Evolutionary conservation across 2,888 invertebrate genomes (phyloP).

Genomic region (Drosophila infuscata): DNA sequence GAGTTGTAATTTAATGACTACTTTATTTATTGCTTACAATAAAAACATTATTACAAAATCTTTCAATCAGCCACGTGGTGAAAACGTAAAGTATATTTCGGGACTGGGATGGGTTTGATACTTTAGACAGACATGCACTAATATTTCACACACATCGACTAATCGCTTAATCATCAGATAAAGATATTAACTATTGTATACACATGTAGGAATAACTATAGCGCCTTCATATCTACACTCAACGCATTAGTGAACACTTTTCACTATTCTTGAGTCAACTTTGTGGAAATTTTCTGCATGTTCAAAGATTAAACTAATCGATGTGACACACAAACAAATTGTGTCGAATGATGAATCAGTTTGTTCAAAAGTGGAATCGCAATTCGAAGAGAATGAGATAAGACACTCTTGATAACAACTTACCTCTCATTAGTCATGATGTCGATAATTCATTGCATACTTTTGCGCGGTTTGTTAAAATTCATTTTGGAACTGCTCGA

Average conservation of each 20-base stretch:
- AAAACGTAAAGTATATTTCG: background rate
- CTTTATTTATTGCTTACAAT: conserved; percentile 58
- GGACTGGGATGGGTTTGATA: background rate
- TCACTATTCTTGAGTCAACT: background rate
- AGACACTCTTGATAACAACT: conserved; percentile 5
- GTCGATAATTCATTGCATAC: conserved; percentile 29
- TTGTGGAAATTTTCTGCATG: background rate
- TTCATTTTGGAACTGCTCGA: background rate
- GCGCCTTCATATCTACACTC: background rate
- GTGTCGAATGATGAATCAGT: conserved; percentile 19
- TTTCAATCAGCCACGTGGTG: background rate
- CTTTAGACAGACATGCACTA: background rate
- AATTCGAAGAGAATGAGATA: background rate
- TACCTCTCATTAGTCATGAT: background rate
- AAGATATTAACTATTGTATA: background rate
- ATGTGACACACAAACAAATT: background rate
- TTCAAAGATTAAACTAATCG: conserved; percentile 1
- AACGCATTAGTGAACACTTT: background rate
- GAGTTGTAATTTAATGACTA: conserved; percentile 54
- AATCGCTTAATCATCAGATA: background rate
- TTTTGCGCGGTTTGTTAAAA: conserved; percentile 19
- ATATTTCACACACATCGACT: background rate
- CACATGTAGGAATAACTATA: background rate
- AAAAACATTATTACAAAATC: conserved; percentile 43
- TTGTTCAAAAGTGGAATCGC: background rate